These are phyloP conservation scores for Sarcophaga bullata DNA, from an alignment of 1,140 invertebrate species.

Conservation along the genomic window DNA sequence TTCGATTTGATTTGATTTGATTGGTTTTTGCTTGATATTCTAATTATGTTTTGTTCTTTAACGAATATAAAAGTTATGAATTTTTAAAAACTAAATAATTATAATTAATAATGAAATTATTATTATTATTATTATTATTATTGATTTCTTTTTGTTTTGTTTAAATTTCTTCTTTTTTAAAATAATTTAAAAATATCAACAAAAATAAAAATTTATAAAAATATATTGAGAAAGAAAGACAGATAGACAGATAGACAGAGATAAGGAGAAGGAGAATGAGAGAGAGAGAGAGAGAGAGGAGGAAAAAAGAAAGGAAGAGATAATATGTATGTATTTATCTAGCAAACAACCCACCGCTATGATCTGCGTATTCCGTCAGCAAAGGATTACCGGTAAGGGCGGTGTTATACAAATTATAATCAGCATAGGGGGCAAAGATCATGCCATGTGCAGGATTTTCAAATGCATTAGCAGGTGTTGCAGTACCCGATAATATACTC, in stretches of 20 bases:
- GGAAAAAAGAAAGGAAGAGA: constrained; percentile 39
- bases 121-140: too few species aligned
- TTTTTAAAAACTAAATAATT: too few species aligned
- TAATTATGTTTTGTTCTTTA: too few species aligned
- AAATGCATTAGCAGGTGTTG: constrained; percentile 77
- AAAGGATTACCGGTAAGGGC: constrained; percentile 80
- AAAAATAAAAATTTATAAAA: background rate
- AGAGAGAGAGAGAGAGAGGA: constrained; percentile 10
- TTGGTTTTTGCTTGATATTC: too few species aligned
- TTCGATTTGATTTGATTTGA: too few species aligned
- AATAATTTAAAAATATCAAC: background rate
- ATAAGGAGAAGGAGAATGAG: background rate
- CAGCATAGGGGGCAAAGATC: constrained; percentile 83
- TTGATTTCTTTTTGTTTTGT: too few species aligned
- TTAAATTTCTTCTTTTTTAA: too few species aligned
- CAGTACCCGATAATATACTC: constrained; percentile 77
- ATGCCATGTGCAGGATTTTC: constrained; percentile 68
- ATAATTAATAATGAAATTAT: too few species aligned
- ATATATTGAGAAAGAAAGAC: background rate
- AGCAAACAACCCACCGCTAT: constrained; percentile 95
- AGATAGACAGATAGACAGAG: constrained; percentile 35
- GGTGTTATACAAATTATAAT: constrained; percentile 89
- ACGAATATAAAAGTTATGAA: too few species aligned
- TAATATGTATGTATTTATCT: constrained; percentile 67
- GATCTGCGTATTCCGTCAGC: constrained; percentile 88